phyloP scores from a whole-genome alignment of 2,888 invertebrate species.

The Siphonodentalium dalli region DNA sequence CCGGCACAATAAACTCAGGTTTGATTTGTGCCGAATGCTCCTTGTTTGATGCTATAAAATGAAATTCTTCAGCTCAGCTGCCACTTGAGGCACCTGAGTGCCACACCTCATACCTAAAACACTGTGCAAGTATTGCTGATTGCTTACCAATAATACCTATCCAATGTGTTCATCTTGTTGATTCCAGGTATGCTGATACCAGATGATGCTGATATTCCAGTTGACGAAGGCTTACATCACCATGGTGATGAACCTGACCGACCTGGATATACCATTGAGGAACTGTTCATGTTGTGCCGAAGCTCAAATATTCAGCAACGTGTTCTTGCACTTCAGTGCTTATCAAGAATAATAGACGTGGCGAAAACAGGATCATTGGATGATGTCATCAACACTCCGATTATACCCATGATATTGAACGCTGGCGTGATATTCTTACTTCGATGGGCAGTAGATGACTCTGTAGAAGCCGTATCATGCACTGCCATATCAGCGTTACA shows the following conservation, averaged over 20 bases:
- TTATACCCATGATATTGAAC: conserved; percentile 70
- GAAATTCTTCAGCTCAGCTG: too few relatives aligned
- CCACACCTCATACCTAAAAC: too few relatives aligned
- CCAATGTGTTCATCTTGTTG: too few relatives aligned
- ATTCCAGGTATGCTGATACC: too few relatives aligned
- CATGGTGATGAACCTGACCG: conserved; percentile 88
- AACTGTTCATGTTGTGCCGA: conserved; percentile 80
- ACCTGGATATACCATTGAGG: conserved; percentile 87
- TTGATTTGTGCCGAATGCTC: too few relatives aligned
- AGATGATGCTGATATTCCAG: conserved; percentile 71
- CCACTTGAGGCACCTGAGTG: too few relatives aligned
- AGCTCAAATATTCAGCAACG: conserved; percentile 82
- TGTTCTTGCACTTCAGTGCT: conserved; percentile 78
- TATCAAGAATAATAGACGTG: conserved; percentile 75
- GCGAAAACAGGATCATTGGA: conserved; percentile 76
- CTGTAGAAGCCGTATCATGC: conserved; percentile 75
- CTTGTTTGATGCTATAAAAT: too few relatives aligned
- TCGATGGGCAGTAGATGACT: conserved; percentile 87
- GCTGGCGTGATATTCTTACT: conserved; percentile 80
- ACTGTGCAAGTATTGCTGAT: too few relatives aligned
- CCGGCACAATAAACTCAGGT: too few relatives aligned
- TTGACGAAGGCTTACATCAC: conserved; percentile 79
- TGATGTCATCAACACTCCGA: conserved; percentile 76
- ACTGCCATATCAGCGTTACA: conserved; percentile 80
- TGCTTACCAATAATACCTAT: too few relatives aligned